Base-by-base conservation (phyloP, 1,140 invertebrate genomes). In the Asobara japonica region DNA sequence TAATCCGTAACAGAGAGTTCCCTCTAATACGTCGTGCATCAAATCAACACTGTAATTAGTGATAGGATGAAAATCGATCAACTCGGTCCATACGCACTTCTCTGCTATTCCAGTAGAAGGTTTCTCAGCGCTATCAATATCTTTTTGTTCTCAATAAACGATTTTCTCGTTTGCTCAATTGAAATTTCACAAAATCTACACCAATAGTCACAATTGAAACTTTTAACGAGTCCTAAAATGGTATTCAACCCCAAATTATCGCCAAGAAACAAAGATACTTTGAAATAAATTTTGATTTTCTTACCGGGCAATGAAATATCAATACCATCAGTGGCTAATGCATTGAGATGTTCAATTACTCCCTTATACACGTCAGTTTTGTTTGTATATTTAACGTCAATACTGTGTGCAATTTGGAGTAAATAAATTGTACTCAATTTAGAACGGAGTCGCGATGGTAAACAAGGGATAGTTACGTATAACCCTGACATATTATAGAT, bases 11-110 rank as follows among this genome's bases (percentile, higher is more conserved):
- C 75, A 75, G 22, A 51, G 67, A 0, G 74, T 72, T 10, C 77
- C 78, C 45, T 79, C 78, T 20, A 77, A 64, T 13, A 71, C n/a
- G 45, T 79, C 77, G 61, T 81, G 78, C 77, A 81, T 76, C 0
- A 81, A 72, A 66, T 79, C 79, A 7, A 73, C 69, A 18, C 48
- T 51, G 60, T 33, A 66, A 72, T 79, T 81, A 29, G 76, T 73
- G 0, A 33, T 51, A 16, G 76, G 72, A 62, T 77, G 75, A 75
- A 77, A 80, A 41, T 56, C 76, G 8, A 73, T 72, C 5, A 80
- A 67, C 48, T 75, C 29, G 69, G 76, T 76, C 68, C 75, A 80
- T 11, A 76, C 13, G 60, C 69, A 77, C 7, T 61, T 20, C 71
- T 76, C 74, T 76, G 61, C 71, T 6, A 79, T 73, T 48, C 76